Evolutionary conservation across 2,113 vertebrate genomes (phyloP).

Genomic region (Hypomesus transpacificus): DNA sequence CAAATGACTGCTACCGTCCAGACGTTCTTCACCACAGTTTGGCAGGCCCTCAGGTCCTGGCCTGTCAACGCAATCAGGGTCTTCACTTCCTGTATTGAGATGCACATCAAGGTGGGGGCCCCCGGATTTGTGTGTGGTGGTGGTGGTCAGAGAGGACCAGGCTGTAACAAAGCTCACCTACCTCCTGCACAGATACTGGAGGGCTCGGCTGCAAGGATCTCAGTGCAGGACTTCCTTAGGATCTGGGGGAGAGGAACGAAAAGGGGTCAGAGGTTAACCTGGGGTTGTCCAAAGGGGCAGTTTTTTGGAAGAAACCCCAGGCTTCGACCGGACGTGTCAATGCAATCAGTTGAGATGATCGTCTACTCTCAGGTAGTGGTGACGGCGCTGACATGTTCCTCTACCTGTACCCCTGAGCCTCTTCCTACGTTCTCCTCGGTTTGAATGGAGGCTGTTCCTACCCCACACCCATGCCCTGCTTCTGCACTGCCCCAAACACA

Average conservation of each 20-base stretch:
- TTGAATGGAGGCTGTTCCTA: background rate
- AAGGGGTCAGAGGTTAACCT: background rate
- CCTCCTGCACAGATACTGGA: conserved; percentile 98
- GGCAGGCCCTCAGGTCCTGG: background rate
- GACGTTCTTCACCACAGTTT: background rate
- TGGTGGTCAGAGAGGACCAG: background rate
- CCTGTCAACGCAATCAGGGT: background rate
- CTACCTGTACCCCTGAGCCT: too few species aligned
- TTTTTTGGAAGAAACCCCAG: background rate
- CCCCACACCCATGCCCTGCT: conserved; percentile 1
- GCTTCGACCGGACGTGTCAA: background rate
- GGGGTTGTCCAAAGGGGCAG: too few species aligned
- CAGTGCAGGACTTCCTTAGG: conserved; percentile 94
- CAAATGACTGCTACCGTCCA: conserved; percentile 4
- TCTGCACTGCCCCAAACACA: conserved; percentile 4
- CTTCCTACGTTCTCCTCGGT: too few species aligned
- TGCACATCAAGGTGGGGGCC: background rate
- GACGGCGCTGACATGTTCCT: too few species aligned
- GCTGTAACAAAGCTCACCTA: conserved; percentile 55
- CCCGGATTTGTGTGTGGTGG: background rate
- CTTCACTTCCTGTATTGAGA: background rate
- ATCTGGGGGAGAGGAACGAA: conserved; percentile 74
- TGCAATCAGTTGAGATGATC: too few species aligned
- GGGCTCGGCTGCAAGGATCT: conserved; percentile 95
- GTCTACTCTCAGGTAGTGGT: too few species aligned